Evolutionary conservation across 2,113 vertebrate species (phyloP).

Genomic region (Pomatostomus ruficeps): DNA sequence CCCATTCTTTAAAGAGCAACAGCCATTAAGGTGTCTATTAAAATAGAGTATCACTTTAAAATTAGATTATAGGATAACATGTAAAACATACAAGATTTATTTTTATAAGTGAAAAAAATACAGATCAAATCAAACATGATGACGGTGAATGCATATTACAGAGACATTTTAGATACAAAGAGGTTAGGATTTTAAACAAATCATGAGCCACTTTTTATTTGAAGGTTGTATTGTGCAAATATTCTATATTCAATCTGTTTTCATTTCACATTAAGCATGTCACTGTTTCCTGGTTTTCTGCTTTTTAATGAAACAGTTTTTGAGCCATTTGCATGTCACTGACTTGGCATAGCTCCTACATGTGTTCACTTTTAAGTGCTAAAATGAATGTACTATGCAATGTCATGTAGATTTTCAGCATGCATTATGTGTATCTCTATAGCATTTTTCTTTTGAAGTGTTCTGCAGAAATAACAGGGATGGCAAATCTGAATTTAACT

Average conservation of each 20-base stretch:
- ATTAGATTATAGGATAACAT: background rate
- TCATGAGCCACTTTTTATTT: background rate
- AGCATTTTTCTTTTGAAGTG: background rate
- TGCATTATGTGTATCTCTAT: background rate
- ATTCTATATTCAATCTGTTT: background rate
- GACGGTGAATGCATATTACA: background rate
- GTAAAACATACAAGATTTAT: background rate
- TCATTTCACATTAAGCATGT: background rate
- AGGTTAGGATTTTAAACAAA: background rate
- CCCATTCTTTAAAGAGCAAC: background rate
- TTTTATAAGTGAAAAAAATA: background rate
- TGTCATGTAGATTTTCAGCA: conserved; percentile 6
- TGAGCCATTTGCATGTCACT: conserved; percentile 22
- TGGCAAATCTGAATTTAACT: background rate
- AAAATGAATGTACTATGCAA: conserved; percentile 26
- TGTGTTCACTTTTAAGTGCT: conserved; percentile 7
- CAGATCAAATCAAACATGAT: background rate
- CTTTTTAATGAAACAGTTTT: conserved; percentile 28
- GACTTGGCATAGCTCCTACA: conserved; percentile 8
- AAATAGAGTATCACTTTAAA: background rate
- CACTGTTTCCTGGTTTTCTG: background rate
- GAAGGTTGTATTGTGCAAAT: background rate
- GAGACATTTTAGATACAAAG: background rate
- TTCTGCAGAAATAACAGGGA: background rate
- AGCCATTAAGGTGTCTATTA: background rate